A percentile compares a stretch with the other conserved stretches of the same genome.
Evolutionary conservation across 2,113 vertebrate species (phyloP).

Genomic region (Marmota monax): DNA sequence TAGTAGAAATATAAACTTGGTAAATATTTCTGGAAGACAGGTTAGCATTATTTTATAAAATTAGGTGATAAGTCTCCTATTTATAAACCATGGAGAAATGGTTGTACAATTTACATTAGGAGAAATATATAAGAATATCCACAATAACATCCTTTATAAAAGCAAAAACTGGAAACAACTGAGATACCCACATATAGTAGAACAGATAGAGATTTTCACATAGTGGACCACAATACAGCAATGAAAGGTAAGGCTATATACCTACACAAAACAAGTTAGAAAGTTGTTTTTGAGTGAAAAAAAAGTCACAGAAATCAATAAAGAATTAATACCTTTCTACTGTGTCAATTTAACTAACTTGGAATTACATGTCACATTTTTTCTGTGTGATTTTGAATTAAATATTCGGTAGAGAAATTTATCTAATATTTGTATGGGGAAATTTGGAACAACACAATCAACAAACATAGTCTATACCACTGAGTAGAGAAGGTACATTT

Average conservation of each 20-base stretch:
- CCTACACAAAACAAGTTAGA: not conserved
- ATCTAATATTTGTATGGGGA: not conserved
- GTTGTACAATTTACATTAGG: not conserved
- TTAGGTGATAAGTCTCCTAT: not conserved
- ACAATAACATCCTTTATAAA: not conserved
- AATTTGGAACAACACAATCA: not conserved
- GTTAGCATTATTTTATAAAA: not conserved
- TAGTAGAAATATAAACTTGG: not conserved
- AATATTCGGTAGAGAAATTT: not conserved
- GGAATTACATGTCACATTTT: not conserved
- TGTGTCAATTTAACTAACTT: not conserved
- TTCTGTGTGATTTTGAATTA: not conserved
- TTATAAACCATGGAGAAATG: slow-evolving; percentile 14
- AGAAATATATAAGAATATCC: not conserved
- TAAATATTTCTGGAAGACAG: not conserved
- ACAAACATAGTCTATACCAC: not conserved
- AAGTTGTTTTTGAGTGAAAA: not conserved
- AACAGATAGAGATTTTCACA: not conserved
- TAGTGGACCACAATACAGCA: not conserved
- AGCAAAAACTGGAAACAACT: not conserved
- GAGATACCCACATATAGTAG: not conserved
- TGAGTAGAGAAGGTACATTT: not conserved
- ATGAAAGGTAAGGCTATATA: not conserved
- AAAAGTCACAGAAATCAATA: not conserved
- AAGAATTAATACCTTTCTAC: not conserved